A percentile compares a stretch with the other conserved stretches of the same genome.
Evolutionary conservation across 1,140 invertebrate species (phyloP).

Genomic region (Proales similis): DNA sequence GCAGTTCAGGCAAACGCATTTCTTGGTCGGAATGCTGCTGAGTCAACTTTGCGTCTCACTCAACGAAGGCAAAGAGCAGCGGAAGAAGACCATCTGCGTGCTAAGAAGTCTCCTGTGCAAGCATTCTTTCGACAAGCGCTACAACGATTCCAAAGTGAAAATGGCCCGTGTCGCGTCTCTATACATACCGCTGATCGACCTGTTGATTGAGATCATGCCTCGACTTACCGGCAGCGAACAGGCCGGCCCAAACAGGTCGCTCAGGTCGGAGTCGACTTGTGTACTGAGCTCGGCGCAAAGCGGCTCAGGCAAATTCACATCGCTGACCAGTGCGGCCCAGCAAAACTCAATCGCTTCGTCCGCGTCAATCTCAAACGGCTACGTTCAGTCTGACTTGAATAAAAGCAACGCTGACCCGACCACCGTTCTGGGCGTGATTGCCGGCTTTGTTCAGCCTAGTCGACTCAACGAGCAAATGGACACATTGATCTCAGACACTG

Average conservation of each 20-base stretch:
- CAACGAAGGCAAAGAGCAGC: slow-evolving; percentile 70
- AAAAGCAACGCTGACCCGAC: neutral
- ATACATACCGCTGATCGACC: slow-evolving; percentile 78
- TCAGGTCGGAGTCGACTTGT: neutral
- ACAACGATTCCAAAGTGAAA: slow-evolving; percentile 63
- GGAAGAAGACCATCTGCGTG: slow-evolving; percentile 68
- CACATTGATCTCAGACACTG: slow-evolving; percentile 36
- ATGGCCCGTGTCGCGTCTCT: slow-evolving; percentile 75
- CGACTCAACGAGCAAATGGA: neutral
- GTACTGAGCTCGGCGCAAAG: slow-evolving; percentile 11
- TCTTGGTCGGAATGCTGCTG: slow-evolving; percentile 71
- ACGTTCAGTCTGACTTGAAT: slow-evolving; percentile 1
- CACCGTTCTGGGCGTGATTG: slow-evolving; percentile 25
- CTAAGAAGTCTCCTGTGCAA: slow-evolving; percentile 79
- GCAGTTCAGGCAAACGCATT: slow-evolving; percentile 80
- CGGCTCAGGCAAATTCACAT: neutral
- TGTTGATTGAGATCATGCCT: slow-evolving; percentile 72
- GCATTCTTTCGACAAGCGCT: slow-evolving; percentile 84
- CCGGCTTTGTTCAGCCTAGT: neutral
- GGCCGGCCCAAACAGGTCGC: too few species aligned
- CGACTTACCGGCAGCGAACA: slow-evolving; percentile 50
- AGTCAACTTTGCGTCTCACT: slow-evolving; percentile 67
- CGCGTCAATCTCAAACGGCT: slow-evolving; percentile 32
- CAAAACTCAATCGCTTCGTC: too few species aligned
- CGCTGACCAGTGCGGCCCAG: too few species aligned